phyloP scores from a whole-genome alignment of 2,797 vertebrate species.

The Microtus californicus region DNA sequence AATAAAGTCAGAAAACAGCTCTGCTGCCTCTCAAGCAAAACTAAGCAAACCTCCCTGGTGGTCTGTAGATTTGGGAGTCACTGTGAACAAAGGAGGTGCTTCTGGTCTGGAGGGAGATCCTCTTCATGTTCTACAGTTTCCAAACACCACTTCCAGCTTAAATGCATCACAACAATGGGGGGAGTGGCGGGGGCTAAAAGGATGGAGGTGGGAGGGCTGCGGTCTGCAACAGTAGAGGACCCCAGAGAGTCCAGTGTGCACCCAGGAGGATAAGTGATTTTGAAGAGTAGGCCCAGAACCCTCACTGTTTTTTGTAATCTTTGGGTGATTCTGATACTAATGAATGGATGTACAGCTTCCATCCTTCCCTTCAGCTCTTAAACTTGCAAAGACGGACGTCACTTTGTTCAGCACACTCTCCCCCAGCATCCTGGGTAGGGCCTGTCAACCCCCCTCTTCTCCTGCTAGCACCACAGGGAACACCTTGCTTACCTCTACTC shows the following conservation, averaged over 20 bases:
- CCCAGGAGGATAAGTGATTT: not conserved
- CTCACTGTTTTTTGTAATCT: slow-evolving; percentile 15
- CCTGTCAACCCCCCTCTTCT: not conserved
- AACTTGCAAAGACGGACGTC: not conserved
- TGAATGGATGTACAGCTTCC: not conserved
- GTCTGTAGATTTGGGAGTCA: not conserved
- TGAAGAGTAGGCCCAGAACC: slow-evolving; percentile 15
- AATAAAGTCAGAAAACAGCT: not conserved
- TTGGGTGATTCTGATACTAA: not conserved
- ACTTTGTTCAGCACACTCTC: not conserved
- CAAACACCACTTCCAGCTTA: not conserved
- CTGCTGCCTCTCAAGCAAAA: not conserved
- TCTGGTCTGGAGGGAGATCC: not conserved
- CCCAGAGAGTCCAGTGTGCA: not conserved
- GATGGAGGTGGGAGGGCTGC: not conserved
- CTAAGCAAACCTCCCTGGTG: not conserved
- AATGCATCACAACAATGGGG: not conserved
- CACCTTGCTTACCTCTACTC: not conserved
- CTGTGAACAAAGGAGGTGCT: not conserved
- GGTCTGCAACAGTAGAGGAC: not conserved
- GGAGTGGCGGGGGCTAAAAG: rapidly evolving
- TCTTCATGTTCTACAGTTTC: not conserved
- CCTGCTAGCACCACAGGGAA: not conserved
- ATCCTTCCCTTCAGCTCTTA: not conserved
- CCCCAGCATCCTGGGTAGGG: not conserved